These are phyloP conservation scores for Dryobates pubescens DNA, from an alignment of 2,797 vertebrate species.

Conservation along the genomic window DNA sequence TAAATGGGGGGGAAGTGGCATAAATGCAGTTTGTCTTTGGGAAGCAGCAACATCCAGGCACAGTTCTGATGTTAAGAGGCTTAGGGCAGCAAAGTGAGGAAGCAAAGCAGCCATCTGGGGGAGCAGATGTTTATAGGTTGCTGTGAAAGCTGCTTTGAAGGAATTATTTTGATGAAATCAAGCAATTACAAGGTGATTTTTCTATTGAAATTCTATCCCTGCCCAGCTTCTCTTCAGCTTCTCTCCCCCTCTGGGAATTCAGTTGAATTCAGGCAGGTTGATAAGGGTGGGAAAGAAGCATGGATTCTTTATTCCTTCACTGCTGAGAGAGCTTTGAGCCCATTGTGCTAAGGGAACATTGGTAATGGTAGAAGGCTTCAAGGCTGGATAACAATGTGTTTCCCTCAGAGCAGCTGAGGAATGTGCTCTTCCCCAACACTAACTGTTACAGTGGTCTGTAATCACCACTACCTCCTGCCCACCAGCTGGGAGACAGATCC, in stretches of 20 bases:
- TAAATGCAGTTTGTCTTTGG: background rate
- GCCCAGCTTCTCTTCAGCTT: background rate
- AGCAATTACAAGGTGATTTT: conserved; percentile 38
- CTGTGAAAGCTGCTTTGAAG: conserved; percentile 48
- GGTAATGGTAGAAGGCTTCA: background rate
- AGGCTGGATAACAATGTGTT: background rate
- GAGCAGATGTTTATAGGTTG: conserved; percentile 53
- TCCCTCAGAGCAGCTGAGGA: background rate
- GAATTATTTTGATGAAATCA: conserved; percentile 61
- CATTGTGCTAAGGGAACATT: background rate
- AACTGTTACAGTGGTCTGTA: background rate
- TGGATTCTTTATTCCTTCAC: background rate
- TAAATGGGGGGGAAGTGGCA: background rate
- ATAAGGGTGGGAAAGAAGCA: background rate
- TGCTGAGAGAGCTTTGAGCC: background rate
- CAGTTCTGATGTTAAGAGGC: conserved; percentile 28
- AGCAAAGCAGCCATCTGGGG: conserved; percentile 45
- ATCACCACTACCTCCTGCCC: background rate
- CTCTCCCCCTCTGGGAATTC: background rate
- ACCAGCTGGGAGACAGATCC: background rate
- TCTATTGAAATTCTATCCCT: conserved; percentile 15
- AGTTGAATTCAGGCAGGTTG: conserved; percentile 7
- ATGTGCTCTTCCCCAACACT: background rate
- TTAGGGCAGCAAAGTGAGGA: conserved; percentile 25
- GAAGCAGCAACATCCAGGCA: background rate